Evolutionary conservation across 2,888 invertebrate genomes (phyloP).

Genomic region (Andrena bicolor): DNA sequence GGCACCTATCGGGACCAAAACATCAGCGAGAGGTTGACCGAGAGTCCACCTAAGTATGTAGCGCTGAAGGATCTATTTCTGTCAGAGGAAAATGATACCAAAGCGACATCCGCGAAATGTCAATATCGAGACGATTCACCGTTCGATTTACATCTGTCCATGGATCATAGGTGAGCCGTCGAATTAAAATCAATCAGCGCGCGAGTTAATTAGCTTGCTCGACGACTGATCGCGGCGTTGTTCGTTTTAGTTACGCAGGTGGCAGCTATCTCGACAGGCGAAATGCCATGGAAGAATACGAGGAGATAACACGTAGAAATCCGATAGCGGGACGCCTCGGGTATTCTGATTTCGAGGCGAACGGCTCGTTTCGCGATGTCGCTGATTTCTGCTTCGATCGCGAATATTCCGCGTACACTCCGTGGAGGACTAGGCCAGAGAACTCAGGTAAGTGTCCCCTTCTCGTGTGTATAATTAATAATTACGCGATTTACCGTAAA

Average conservation of each 20-base stretch:
- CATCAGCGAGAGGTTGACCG: constrained; percentile 72
- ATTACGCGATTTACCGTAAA: not conserved
- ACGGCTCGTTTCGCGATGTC: constrained; percentile 50
- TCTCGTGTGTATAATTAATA: constrained; percentile 6
- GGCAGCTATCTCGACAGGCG: constrained; percentile 54
- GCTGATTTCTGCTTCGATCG: constrained; percentile 52
- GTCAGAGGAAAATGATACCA: constrained; percentile 43
- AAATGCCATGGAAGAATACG: constrained; percentile 47
- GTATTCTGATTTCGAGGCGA: constrained; percentile 67
- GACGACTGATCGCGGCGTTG: constrained; percentile 29
- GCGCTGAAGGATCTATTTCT: constrained; percentile 80
- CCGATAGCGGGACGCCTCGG: constrained; percentile 72
- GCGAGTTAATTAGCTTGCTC: not conserved
- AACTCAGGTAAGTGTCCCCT: constrained; percentile 49
- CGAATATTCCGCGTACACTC: constrained; percentile 14
- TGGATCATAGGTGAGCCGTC: constrained; percentile 44
- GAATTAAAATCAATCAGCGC: constrained; percentile 7
- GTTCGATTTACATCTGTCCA: constrained; percentile 8
- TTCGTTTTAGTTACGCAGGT: constrained; percentile 64
- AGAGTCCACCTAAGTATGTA: constrained; percentile 77
- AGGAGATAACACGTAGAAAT: constrained; percentile 58
- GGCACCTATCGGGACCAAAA: constrained; percentile 85
- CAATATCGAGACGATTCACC: constrained; percentile 24
- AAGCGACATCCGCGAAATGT: constrained; percentile 25
- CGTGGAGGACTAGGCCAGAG: not conserved